These are phyloP conservation scores for Zonitis immaculata DNA, from an alignment of 2,888 invertebrate genomes.

Conservation along the genomic window DNA sequence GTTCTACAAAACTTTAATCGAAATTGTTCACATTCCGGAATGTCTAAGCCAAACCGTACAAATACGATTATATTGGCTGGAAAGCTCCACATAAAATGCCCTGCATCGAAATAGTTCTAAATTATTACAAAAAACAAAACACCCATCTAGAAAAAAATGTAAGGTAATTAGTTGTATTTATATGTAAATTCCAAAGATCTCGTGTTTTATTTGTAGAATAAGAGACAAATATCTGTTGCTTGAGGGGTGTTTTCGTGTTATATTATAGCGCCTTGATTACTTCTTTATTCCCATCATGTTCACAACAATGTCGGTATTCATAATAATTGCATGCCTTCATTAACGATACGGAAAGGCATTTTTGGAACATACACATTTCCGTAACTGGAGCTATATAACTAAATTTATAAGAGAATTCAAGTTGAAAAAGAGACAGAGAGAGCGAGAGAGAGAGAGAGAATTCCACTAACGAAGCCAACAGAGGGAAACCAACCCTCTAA, in stretches of 20 bases:
- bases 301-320: conserved; percentile 18
- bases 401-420: too few species aligned
- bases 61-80: conserved; percentile 38
- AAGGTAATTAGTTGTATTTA: too few species aligned
- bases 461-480: conserved; percentile 18
- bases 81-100: too few species aligned
- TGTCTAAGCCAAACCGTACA: conserved; percentile 40
- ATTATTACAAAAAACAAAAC: too few species aligned
- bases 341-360: conserved; percentile 22
- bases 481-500: conserved; percentile 8
- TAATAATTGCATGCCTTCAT: conserved; percentile 22
- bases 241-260: conserved; percentile 12
- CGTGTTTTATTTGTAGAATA: conserved; percentile 4
- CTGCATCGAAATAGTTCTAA: conserved; percentile 14
- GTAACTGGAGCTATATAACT: conserved; percentile 20
- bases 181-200: too few species aligned
- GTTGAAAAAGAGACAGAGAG: conserved; percentile 20
- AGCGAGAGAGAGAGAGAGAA: conserved; percentile 24
- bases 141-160: too few species aligned
- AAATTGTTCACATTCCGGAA: conserved; percentile 44
- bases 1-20: conserved; percentile 44
- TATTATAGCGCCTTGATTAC: conserved; percentile 15
- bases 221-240: conserved; percentile 14
- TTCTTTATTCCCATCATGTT: conserved; percentile 21
- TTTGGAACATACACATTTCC: conserved; percentile 22